phyloP scores from a whole-genome alignment of 2,888 invertebrate species.

The Tenthredo scrophulariae region DNA sequence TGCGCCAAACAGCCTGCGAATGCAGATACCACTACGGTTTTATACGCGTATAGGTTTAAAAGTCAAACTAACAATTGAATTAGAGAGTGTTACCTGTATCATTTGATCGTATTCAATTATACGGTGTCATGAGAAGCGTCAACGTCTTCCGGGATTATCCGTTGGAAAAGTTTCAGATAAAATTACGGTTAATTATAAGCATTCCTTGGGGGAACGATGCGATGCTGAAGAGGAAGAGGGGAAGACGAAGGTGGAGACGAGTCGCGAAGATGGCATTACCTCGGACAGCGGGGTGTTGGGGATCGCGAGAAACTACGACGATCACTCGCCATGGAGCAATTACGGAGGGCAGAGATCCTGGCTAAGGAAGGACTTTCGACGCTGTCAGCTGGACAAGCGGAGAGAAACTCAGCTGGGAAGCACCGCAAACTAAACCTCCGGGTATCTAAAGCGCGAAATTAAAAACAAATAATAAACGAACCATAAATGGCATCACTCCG shows the following conservation, averaged over 20 bases:
- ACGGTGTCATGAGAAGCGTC: neutral
- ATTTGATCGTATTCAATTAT: neutral
- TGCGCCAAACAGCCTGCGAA: neutral
- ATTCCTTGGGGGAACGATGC: neutral
- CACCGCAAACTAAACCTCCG: conserved; percentile 28
- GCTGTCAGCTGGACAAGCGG: conserved; percentile 7
- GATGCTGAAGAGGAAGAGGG: neutral
- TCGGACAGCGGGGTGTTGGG: conserved; percentile 5
- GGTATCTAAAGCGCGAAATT: conserved; percentile 10
- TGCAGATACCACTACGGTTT: neutral
- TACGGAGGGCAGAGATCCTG: conserved; percentile 7
- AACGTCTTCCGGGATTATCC: conserved; percentile 7
- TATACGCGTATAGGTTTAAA: neutral
- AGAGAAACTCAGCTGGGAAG: conserved; percentile 42
- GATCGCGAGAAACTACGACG: neutral
- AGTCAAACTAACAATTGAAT: conserved; percentile 1
- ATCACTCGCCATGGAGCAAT: neutral
- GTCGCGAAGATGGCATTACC: conserved; percentile 14
- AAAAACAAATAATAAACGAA: conserved; percentile 19
- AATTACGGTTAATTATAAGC: conserved; percentile 28
- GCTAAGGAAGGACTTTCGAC: conserved; percentile 36
- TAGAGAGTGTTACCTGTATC: neutral
- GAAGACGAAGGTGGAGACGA: neutral
- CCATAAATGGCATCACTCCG: neutral
- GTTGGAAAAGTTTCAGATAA: conserved; percentile 6